Conservation (phyloP, 2,113 vertebrate species). For the Gadus macrocephalus region DNA sequence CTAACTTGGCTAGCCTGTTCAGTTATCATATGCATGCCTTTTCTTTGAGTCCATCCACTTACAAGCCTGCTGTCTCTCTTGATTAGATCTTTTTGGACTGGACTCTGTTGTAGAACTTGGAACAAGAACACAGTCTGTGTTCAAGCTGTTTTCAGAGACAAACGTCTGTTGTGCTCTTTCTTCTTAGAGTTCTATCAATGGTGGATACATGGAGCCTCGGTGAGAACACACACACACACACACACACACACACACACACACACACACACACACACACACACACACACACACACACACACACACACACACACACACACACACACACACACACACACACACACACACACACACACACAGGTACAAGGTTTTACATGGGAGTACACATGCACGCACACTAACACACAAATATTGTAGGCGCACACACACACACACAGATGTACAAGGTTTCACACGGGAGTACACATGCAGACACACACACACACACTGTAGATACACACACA, state of each 20-base stretch:
- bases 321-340: constrained; percentile 1
- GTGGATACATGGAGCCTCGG: constrained; percentile 76
- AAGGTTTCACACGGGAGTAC: background rate
- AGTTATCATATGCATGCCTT: too few relatives aligned
- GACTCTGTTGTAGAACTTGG: too few relatives aligned
- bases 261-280: constrained; percentile 1
- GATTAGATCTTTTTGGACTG: too few relatives aligned
- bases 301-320: constrained; percentile 8
- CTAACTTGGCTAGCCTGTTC: too few relatives aligned
- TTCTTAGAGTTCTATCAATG: constrained; percentile 82
- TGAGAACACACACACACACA: constrained; percentile 62
- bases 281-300: background rate
- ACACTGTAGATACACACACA: constrained; percentile 4
- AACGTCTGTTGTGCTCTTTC: constrained; percentile 24
- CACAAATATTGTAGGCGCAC: background rate
- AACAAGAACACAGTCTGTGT: too few relatives aligned
- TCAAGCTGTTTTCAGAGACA: constrained; percentile 27
- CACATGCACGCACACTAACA: background rate
- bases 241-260: constrained; percentile 1
- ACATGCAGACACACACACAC: background rate
- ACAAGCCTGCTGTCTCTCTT: too few relatives aligned
- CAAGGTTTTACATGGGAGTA: background rate
- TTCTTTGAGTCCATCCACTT: too few relatives aligned
- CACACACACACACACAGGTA: background rate
- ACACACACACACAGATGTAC: background rate